phyloP scores from a whole-genome alignment of 2,888 invertebrate genomes.

The Cylindroiulus punctatus region DNA sequence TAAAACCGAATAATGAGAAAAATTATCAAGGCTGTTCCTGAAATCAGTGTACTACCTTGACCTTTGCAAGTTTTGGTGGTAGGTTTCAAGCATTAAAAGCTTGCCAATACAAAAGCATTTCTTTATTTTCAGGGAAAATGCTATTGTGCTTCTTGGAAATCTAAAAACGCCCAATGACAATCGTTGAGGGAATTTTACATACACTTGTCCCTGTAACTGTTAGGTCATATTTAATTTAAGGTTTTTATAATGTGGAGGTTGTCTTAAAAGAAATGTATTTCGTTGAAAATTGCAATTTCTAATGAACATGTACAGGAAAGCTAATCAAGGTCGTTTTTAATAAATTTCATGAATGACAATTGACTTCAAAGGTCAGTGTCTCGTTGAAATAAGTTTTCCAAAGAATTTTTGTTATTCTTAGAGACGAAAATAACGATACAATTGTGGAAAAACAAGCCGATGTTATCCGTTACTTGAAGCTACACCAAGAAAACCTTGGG shows the following conservation, averaged over 20 bases:
- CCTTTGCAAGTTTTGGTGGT: background rate
- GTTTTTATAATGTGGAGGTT: background rate
- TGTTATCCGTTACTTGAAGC: slow-evolving; percentile 41
- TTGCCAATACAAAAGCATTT: slow-evolving; percentile 14
- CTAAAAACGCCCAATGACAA: slow-evolving; percentile 10
- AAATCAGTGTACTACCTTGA: background rate
- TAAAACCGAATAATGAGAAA: background rate
- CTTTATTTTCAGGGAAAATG: slow-evolving; percentile 39
- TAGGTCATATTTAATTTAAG: background rate
- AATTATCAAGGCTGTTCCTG: background rate
- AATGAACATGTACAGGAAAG: background rate
- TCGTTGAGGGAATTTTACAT: background rate
- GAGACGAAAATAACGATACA: slow-evolving; percentile 49
- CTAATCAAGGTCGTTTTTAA: background rate
- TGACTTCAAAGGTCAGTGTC: background rate
- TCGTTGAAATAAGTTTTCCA: background rate
- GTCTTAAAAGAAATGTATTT: background rate
- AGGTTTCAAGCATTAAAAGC: background rate
- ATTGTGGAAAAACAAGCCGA: slow-evolving; percentile 52
- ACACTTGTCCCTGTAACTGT: background rate
- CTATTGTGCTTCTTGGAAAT: slow-evolving; percentile 32
- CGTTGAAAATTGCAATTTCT: background rate
- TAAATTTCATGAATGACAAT: background rate
- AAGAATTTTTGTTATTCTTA: slow-evolving; percentile 26
- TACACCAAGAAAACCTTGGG: slow-evolving; percentile 47